Conservation (phyloP, 2,888 invertebrate genomes). For the Thymelicus lineola region DNA sequence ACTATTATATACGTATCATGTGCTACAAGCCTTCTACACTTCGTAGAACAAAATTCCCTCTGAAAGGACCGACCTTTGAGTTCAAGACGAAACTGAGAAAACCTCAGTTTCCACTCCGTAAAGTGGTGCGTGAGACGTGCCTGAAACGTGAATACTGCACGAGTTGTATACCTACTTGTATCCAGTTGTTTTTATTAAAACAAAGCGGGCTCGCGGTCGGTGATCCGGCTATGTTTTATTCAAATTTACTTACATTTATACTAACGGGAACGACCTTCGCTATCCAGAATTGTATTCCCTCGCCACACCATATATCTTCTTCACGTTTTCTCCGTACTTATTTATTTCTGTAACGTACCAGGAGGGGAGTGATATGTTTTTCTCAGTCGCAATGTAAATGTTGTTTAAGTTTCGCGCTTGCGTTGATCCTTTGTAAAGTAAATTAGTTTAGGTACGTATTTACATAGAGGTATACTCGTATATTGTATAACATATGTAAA, state of each 20-base stretch:
- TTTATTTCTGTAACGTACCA: constrained; percentile 71
- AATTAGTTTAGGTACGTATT: neutral
- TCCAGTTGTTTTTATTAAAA: constrained; percentile 44
- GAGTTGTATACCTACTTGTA: neutral
- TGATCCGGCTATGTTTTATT: constrained; percentile 78
- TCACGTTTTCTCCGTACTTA: constrained; percentile 70
- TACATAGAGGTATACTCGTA: no score
- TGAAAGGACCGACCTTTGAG: no score
- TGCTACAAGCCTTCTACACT: no score
- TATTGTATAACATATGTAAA: no score
- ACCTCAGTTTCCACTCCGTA: neutral
- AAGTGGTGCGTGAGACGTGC: neutral
- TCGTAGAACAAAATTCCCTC: no score
- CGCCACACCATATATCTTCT: constrained; percentile 82
- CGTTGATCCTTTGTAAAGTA: neutral
- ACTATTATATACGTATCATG: no score
- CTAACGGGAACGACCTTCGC: constrained; percentile 83
- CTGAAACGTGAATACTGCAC: neutral
- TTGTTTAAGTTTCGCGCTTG: constrained; percentile 26
- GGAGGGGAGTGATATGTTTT: constrained; percentile 46
- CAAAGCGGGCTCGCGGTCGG: constrained; percentile 42
- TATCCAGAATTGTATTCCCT: constrained; percentile 81
- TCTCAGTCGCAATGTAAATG: constrained; percentile 40
- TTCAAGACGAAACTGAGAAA: neutral
- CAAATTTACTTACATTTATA: constrained; percentile 85